phyloP scores from a whole-genome alignment of 1,140 invertebrate genomes.

The Drosophila navojoa region DNA sequence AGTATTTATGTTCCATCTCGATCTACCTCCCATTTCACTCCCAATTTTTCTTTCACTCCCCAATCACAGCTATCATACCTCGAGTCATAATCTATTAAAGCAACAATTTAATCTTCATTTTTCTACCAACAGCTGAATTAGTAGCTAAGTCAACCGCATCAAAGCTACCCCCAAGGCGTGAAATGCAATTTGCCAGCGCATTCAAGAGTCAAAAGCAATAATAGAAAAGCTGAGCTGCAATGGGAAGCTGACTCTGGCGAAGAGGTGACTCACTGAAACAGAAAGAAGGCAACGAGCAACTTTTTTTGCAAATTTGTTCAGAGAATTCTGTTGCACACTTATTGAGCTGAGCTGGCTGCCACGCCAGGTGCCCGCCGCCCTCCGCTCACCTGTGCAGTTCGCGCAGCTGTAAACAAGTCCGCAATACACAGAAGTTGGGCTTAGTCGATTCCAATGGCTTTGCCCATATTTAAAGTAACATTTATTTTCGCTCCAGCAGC shows the following conservation, averaged over 20 bases:
- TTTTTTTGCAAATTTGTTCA: constrained; percentile 33
- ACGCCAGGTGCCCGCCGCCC: neutral
- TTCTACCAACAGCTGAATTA: too few species aligned
- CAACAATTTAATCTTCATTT: too few species aligned
- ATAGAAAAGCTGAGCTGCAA: constrained; percentile 28
- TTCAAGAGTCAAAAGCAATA: constrained; percentile 45
- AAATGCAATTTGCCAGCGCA: constrained; percentile 25
- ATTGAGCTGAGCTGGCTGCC: neutral
- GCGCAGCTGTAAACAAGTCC: constrained; percentile 15
- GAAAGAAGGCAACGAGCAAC: constrained; percentile 20
- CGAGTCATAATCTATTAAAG: too few species aligned
- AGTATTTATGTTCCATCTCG: too few species aligned
- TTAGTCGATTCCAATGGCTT: constrained; percentile 29
- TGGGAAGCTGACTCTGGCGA: neutral
- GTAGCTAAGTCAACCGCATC: too few species aligned
- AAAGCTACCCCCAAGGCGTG: neutral
- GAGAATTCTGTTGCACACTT: constrained; percentile 19
- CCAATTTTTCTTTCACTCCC: too few species aligned
- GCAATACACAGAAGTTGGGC: constrained; percentile 17
- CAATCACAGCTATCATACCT: too few species aligned
- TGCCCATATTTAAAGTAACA: constrained; percentile 43
- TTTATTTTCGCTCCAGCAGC: constrained; percentile 28
- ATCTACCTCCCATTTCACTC: too few species aligned
- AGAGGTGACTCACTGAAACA: constrained; percentile 14
- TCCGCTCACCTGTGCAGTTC: neutral